phyloP scores from a whole-genome alignment of 1,140 invertebrate species.

The Platyscapa corneri region DNA sequence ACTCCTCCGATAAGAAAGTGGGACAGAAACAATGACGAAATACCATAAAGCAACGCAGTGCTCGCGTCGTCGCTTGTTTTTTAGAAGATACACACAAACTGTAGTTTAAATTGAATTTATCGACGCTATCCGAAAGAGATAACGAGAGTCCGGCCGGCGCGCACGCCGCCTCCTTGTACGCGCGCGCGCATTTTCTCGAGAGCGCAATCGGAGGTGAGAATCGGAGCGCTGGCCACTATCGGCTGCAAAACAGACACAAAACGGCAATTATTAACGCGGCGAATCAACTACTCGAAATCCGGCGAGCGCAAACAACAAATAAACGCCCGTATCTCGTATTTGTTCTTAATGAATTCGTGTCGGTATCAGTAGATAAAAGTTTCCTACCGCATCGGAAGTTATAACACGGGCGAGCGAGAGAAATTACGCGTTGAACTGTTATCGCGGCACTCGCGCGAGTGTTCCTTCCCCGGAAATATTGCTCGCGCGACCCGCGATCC shows the following conservation, averaged over 20 bases:
- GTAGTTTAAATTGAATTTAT: conserved; percentile 23
- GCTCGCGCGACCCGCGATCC: not conserved
- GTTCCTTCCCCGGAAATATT: too few relatives aligned
- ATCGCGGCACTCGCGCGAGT: too few relatives aligned
- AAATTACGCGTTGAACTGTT: too few relatives aligned
- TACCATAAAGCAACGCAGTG: not conserved
- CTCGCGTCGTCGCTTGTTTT: not conserved
- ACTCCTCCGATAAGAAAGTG: not conserved
- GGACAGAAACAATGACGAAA: not conserved
- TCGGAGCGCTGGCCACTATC: not conserved
- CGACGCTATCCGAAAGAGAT: not conserved
- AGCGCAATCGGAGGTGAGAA: not conserved
- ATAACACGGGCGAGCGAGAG: too few relatives aligned
- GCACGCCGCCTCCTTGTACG: not conserved
- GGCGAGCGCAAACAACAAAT: not conserved
- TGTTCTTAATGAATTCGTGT: too few relatives aligned
- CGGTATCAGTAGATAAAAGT: too few relatives aligned
- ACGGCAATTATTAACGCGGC: too few relatives aligned
- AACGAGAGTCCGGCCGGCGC: not conserved
- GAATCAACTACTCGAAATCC: not conserved
- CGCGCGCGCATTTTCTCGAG: too few relatives aligned
- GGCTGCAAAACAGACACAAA: not conserved
- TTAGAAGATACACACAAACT: not conserved
- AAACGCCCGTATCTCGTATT: too few relatives aligned
- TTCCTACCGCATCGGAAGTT: too few relatives aligned